Base-by-base conservation (phyloP, 2,113 vertebrate genomes). In the Parus major region DNA sequence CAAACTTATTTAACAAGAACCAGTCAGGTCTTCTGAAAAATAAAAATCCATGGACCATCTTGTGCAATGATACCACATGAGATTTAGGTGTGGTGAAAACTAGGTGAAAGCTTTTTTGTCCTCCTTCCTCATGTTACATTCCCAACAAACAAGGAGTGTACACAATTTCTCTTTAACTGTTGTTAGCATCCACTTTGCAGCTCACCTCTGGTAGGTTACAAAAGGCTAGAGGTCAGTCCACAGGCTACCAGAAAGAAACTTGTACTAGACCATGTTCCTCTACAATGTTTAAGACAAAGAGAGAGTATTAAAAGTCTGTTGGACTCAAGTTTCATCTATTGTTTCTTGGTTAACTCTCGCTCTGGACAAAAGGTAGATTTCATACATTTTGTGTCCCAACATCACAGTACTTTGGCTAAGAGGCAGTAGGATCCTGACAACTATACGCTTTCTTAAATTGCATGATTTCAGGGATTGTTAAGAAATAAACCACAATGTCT, bases 1-100 rank as follows among this genome's bases (percentile, higher is more conserved):
- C n/a, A 78, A 22, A 7, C 7, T 57, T 63, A 46, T 73, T 63
- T 25, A 68, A 52, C 21, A 89, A 50, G 44, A 94, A 75, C 31
- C 19, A 60, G 35, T 31, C 14, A 44, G n/a, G 2, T 3, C 10
- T 68, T 61, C 31, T 12, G 11, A 19, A 84, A 76, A 56, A 36
- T 6, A 60, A 64, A 84, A 78, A 57, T 81, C 70, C 15, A 25
- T 13, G 28, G 31, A 21, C 19, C 28, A 44, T 28, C 73, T 91
- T 93, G 65, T 87, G 90, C 66, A 96, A 90, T 49, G 81, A 31
- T 31, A 90, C 24, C 39, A 60, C 66, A 52, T 16, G 31, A 87
- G 57, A 69, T 63, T 76, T 41, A 91, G 87, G 90, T 79, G 93
- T 93, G 93, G 75, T 90, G 46, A 93, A 92, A 94, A 56, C 23